Conservation (phyloP, 2,888 invertebrate genomes). For the Sialis fuliginosa region DNA sequence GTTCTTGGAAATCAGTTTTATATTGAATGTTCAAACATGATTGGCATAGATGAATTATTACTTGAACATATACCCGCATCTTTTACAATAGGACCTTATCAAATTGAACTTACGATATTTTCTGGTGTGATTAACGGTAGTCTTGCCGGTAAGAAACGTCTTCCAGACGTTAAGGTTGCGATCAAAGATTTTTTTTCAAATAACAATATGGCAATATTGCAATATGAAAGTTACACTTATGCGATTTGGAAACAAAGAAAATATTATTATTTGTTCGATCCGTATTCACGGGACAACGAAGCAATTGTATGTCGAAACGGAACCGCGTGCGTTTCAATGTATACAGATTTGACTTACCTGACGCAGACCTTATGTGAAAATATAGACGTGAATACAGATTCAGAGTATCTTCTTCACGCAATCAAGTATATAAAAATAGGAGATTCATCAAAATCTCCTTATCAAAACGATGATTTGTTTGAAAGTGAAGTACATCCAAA, state of each 20-base stretch:
- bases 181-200: slow-evolving; percentile 34
- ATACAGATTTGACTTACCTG: slow-evolving; percentile 30
- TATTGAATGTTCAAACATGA: slow-evolving; percentile 30
- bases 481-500: background rate
- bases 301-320: slow-evolving; percentile 28
- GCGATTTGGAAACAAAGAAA: slow-evolving; percentile 44
- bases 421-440: slow-evolving; percentile 2
- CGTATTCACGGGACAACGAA: slow-evolving; percentile 40
- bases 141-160: slow-evolving; percentile 31
- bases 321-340: slow-evolving; percentile 42
- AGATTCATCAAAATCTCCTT: too few relatives aligned
- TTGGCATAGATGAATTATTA: slow-evolving; percentile 28
- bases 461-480: too few relatives aligned
- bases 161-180: slow-evolving; percentile 29
- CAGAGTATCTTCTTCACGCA: slow-evolving; percentile 1
- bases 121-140: slow-evolving; percentile 31
- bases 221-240: slow-evolving; percentile 38
- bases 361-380: slow-evolving; percentile 19
- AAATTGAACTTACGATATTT: slow-evolving; percentile 37
- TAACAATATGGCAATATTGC: slow-evolving; percentile 29
- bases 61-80: slow-evolving; percentile 37
- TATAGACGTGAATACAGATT: slow-evolving; percentile 9
- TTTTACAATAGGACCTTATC: slow-evolving; percentile 35
- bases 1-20: slow-evolving; percentile 39
- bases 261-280: slow-evolving; percentile 45